Conservation (phyloP, 2,113 vertebrate genomes). For the Heterotilapia buettikoferi region DNA sequence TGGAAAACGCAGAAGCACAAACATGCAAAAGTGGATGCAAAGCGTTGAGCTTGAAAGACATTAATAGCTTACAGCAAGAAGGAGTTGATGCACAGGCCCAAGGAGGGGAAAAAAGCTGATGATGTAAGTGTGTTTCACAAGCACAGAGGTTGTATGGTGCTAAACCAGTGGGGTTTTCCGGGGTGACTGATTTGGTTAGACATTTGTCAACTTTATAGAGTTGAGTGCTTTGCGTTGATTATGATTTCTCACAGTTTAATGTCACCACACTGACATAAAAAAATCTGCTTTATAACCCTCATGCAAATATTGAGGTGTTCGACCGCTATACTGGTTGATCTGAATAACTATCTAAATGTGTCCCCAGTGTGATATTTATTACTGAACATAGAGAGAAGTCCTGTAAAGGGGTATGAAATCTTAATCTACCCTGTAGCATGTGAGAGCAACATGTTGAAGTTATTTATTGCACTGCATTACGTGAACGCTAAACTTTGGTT, state of each 20-base stretch:
- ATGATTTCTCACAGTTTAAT: background rate
- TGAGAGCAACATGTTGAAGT: background rate
- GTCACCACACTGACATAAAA: background rate
- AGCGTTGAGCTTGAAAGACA: slow-evolving; percentile 3
- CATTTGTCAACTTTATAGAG: background rate
- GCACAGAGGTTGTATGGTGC: slow-evolving; percentile 9
- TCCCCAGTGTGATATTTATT: background rate
- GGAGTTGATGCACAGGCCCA: slow-evolving; percentile 9
- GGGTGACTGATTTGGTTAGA: background rate
- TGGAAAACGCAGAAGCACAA: background rate
- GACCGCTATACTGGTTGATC: background rate
- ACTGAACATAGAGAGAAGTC: background rate
- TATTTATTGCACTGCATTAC: background rate
- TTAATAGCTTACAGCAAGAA: slow-evolving; percentile 37
- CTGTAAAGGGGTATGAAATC: background rate
- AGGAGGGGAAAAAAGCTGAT: background rate
- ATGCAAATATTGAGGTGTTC: background rate
- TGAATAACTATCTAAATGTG: background rate
- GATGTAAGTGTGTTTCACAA: slow-evolving; percentile 10
- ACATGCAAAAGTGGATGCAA: background rate
- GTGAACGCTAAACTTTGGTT: background rate
- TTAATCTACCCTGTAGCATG: background rate
- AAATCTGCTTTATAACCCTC: background rate
- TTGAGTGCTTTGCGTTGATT: background rate
- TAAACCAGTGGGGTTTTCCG: background rate